Percentiles rank a stretch among this genome's conserved stretches.
phyloP scores from a whole-genome alignment of 2,113 vertebrate species.

The Xyliphius kryptos region DNA sequence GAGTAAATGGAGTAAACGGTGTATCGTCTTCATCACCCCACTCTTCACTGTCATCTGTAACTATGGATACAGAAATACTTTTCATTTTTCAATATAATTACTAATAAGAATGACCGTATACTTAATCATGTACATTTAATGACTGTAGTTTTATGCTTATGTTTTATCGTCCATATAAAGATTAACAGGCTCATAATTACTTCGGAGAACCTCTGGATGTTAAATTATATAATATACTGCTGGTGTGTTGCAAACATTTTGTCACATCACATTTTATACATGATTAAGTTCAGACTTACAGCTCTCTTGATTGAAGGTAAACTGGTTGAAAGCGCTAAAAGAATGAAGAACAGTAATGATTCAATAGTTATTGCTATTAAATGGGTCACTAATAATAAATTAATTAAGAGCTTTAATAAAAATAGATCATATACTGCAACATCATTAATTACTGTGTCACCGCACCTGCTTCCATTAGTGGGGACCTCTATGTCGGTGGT shows the following conservation, averaged over 20 bases:
- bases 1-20: conserved; percentile 33
- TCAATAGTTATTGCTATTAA: neutral
- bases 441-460: too few relatives aligned
- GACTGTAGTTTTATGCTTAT: too few relatives aligned
- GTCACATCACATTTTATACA: too few relatives aligned
- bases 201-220: too few relatives aligned
- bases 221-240: conserved; percentile 1
- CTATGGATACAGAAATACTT: conserved; percentile 44
- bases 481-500: conserved; percentile 14
- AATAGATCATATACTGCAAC: too few relatives aligned
- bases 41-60: conserved; percentile 74
- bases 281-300: neutral
- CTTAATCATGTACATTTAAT: too few relatives aligned
- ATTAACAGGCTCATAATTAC: too few relatives aligned
- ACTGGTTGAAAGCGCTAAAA: too few relatives aligned
- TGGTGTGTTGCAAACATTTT: too few relatives aligned
- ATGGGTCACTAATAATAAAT: neutral
- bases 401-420: neutral
- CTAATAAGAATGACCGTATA: too few relatives aligned
- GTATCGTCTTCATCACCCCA: conserved; percentile 72
- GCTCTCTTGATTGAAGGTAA: neutral
- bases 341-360: neutral
- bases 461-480: conserved; percentile 13
- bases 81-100: neutral
- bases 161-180: too few relatives aligned